Percentiles rank a stretch among this genome's conserved stretches.
These are phyloP conservation scores for Globodera ellingtonae DNA, from an alignment of 1,140 invertebrate species.

Conservation along the genomic window DNA sequence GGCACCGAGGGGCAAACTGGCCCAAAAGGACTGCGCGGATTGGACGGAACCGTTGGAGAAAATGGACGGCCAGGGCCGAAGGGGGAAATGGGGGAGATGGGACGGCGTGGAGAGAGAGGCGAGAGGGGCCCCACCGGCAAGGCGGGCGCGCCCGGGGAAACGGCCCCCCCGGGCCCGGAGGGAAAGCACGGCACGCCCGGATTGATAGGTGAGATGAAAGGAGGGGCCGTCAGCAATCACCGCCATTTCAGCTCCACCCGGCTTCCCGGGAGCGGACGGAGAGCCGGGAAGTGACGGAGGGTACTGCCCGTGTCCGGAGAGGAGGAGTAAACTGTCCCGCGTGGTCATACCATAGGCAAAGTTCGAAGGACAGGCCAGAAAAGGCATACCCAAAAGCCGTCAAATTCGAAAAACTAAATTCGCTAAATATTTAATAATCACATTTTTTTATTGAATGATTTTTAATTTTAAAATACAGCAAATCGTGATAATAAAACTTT, in stretches of 20 bases:
- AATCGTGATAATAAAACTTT: not conserved
- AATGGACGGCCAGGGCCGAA: conserved; percentile 8
- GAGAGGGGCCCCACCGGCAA: conserved; percentile 16
- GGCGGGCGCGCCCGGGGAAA: conserved; percentile 10
- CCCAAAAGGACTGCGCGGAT: conserved; percentile 16
- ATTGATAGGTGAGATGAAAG: conserved; percentile 6
- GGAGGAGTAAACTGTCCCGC: conserved; percentile 7
- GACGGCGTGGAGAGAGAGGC: conserved; percentile 15
- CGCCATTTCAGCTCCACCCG: conserved; percentile 15
- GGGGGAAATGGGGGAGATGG: conserved; percentile 20
- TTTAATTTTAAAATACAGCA: no score
- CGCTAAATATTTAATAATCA: no score
- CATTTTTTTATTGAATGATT: no score
- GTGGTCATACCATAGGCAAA: conserved; percentile 27
- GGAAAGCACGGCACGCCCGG: conserved; percentile 13
- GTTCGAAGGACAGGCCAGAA: not conserved
- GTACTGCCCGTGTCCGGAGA: conserved; percentile 36
- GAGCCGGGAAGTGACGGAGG: conserved; percentile 26
- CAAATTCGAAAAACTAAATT: no score
- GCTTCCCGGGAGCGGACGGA: conserved; percentile 23
- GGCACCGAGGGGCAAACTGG: conserved; percentile 20
- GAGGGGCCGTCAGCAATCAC: not conserved
- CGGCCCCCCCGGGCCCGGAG: conserved; percentile 14
- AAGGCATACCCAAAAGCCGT: not conserved
- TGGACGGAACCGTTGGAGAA: conserved; percentile 9